Evolutionary conservation across 30 jellyfish, hydroid and myxozoan species (phyloP).

Genomic region (Turritopsis dohrnii): DNA sequence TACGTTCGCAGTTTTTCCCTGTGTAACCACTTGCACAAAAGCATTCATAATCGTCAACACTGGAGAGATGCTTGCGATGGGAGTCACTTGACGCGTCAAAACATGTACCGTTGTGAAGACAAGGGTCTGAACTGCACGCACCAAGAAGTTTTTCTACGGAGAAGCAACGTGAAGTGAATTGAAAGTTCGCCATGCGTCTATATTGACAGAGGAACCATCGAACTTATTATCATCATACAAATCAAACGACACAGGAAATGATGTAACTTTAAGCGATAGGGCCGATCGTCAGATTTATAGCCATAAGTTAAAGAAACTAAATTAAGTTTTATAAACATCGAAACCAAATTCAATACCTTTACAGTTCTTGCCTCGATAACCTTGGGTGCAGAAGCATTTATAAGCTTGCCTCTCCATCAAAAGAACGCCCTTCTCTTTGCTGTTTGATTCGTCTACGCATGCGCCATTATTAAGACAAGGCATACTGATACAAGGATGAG

Average conservation of each 20-base stretch:
- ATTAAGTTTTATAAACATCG: no score
- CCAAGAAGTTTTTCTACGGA: conserved; percentile 52
- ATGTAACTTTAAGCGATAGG: no score
- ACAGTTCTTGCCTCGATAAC: conserved; percentile 81
- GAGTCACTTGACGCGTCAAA: conserved; percentile 73
- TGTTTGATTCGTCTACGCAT: conserved; percentile 68
- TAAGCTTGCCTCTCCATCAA: conserved; percentile 57
- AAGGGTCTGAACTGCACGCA: conserved; percentile 89
- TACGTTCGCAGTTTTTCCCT: conserved; percentile 79
- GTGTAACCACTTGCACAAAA: conserved; percentile 69
- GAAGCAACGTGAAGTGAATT: no score
- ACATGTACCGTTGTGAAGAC: conserved; percentile 76
- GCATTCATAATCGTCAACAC: conserved; percentile 79
- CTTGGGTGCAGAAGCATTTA: conserved; percentile 87
- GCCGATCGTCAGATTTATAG: no score
- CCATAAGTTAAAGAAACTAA: neutral
- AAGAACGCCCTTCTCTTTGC: conserved; percentile 66
- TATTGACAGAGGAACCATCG: no score
- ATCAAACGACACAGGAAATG: no score
- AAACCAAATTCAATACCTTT: conserved; percentile 59
- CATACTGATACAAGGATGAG: conserved; percentile 64
- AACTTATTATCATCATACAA: no score
- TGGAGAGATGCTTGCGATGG: conserved; percentile 46
- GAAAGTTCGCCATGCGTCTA: no score
- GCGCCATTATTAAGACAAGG: conserved; percentile 75